Base-by-base conservation (phyloP, 2,888 invertebrate species). In the Stenolophus ochropezus region DNA sequence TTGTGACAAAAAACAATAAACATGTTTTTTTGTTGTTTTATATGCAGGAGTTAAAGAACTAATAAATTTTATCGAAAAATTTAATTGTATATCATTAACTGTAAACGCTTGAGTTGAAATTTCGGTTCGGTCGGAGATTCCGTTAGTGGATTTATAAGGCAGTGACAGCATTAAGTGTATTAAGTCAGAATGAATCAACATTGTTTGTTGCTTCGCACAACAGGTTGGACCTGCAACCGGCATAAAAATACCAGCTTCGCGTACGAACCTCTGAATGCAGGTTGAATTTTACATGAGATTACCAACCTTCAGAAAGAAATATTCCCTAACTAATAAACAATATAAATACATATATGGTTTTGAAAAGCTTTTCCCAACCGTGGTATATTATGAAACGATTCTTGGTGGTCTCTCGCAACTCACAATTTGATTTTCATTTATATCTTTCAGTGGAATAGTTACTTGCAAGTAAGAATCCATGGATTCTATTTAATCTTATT, bases 81-180 rank as follows among this genome's bases (percentile, higher is more conserved):
- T 42, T 42, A 42, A 42, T 42, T 42, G 33, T 42, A 42, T 42
- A 42, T 42, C 33, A 11, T 42, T 42, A 42, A 42, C 33, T 42
- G 33, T 42, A 42, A 6, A 3, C 33, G 33, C 33, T 11, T 42
- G 8, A 42, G 1, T 42, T 42, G 1, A 42, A 42, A 42, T 42
- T 42, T 42, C 33, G 33, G 11, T 1, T 11, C 11, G 33, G 11
- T 42, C 0, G 6, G 11, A 42, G 11, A 42, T 42, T 42, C 33
- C 33, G 33, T 42, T 42, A 42, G 8, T 42, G 8, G 11, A 42
- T 42, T 42, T 42, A 42, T 42, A 42, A 42, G 33, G 33, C 33
- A 42, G 56, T 56, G 56, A 56, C 56, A 56, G 20, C 56, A 56
- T 56, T 56, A 56, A 56, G 18, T 56, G 20, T 56, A 56, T 56